phyloP scores from a whole-genome alignment of 2,888 invertebrate species.

The Noctua comes region DNA sequence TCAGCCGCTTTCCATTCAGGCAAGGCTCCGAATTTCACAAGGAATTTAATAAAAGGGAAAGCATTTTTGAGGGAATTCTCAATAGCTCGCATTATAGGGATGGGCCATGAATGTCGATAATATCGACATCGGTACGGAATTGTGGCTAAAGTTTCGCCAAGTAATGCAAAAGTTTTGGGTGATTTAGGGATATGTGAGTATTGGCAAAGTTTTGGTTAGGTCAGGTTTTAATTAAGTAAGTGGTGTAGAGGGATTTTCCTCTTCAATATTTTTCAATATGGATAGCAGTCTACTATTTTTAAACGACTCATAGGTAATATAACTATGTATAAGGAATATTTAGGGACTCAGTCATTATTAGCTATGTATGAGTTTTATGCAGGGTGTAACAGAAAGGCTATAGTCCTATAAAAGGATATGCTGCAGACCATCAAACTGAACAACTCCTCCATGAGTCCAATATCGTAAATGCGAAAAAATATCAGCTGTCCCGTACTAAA shows the following conservation, averaged over 20 bases:
- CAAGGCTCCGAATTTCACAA: constrained; percentile 42
- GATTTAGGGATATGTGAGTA: constrained; percentile 12
- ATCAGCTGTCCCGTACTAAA: no score
- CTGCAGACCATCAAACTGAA: no score
- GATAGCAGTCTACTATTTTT: neutral
- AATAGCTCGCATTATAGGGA: constrained; percentile 21
- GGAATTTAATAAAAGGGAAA: constrained; percentile 61
- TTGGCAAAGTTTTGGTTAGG: constrained; percentile 9
- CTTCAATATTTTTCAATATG: neutral
- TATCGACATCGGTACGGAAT: constrained; percentile 24
- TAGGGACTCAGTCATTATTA: neutral
- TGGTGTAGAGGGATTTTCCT: neutral
- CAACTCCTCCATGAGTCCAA: no score
- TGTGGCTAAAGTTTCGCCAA: constrained; percentile 14
- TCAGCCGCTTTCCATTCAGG: constrained; percentile 1
- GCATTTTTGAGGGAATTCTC: constrained; percentile 27
- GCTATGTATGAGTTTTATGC: neutral
- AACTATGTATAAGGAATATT: neutral
- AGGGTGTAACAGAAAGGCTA: no score
- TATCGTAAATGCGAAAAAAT: no score
- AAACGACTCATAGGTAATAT: neutral
- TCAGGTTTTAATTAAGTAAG: constrained; percentile 22
- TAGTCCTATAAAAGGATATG: no score
- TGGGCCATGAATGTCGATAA: constrained; percentile 22
- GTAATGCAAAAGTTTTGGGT: constrained; percentile 20